A percentile compares a stretch with the other conserved stretches of the same genome.
Conservation (phyloP, 53 echinoderm and acorn worm species). For the Arbacia lixula region DNA sequence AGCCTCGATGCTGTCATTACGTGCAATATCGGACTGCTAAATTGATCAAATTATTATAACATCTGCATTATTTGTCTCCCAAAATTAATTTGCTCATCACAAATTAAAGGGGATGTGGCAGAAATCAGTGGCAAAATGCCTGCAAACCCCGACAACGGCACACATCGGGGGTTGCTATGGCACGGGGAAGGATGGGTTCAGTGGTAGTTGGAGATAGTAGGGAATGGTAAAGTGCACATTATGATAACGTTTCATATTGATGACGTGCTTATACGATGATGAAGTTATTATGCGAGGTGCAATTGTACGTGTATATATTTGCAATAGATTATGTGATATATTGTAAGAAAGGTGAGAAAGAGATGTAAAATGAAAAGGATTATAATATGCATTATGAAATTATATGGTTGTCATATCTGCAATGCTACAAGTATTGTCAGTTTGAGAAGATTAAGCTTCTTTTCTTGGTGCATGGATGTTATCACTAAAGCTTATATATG, state of each 20-base stretch:
- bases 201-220: neutral
- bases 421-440: no score
- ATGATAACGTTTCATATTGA: no score
- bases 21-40: slow-evolving; percentile 51
- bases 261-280: no score
- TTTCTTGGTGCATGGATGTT: no score
- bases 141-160: slow-evolving; percentile 15
- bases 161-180: neutral
- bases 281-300: no score
- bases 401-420: no score
- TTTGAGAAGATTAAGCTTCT: no score
- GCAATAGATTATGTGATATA: slow-evolving; percentile 42
- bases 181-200: neutral
- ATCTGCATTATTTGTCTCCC: slow-evolving; percentile 47
- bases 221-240: neutral
- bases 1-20: slow-evolving; percentile 42
- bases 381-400: neutral
- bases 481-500: no score
- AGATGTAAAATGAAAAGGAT: slow-evolving; percentile 1
- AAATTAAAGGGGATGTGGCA: slow-evolving; percentile 45
- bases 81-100: slow-evolving; percentile 52
- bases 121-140: slow-evolving; percentile 15
- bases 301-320: slow-evolving; percentile 53
- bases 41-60: slow-evolving; percentile 37
- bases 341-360: slow-evolving; percentile 4